A percentile compares a stretch with the other conserved stretches of the same genome.
Evolutionary conservation across 2,797 vertebrate species (phyloP).

Genomic region (Meda fulgida): DNA sequence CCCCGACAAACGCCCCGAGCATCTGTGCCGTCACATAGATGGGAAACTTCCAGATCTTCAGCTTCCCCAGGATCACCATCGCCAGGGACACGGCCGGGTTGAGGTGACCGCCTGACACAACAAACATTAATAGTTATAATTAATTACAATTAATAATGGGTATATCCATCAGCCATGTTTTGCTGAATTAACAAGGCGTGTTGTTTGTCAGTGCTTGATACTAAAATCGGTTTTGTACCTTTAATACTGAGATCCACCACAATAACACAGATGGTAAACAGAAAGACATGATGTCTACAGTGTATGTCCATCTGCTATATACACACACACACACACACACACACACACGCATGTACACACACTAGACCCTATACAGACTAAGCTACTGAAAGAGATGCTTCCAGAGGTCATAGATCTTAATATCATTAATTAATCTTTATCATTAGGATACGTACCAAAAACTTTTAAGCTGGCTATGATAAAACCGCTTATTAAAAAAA

Average conservation of each 20-base stretch:
- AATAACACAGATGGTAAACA: too few species aligned
- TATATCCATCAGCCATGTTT: not conserved
- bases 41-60: conserved; percentile 93
- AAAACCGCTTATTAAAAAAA: too few species aligned
- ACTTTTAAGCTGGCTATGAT: too few species aligned
- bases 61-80: conserved; percentile 91
- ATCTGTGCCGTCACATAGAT: conserved; percentile 91
- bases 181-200: not conserved
- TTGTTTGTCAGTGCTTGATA: not conserved
- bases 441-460: too few species aligned
- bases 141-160: too few species aligned
- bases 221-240: not conserved
- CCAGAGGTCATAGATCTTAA: too few species aligned
- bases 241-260: too few species aligned
- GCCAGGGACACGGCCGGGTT: conserved; percentile 95
- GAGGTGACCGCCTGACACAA: conserved; percentile 84
- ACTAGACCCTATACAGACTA: too few species aligned
- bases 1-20: conserved; percentile 90
- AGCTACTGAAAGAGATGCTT: too few species aligned
- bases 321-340: conserved; percentile 1
- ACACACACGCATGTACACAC: not conserved
- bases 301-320: too few species aligned
- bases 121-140: not conserved
- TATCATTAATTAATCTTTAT: too few species aligned
- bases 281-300: too few species aligned